Percentiles rank a stretch among this genome's conserved stretches.
Conservation (phyloP, 2,797 vertebrate species). For the Anolis apletophallus region DNA sequence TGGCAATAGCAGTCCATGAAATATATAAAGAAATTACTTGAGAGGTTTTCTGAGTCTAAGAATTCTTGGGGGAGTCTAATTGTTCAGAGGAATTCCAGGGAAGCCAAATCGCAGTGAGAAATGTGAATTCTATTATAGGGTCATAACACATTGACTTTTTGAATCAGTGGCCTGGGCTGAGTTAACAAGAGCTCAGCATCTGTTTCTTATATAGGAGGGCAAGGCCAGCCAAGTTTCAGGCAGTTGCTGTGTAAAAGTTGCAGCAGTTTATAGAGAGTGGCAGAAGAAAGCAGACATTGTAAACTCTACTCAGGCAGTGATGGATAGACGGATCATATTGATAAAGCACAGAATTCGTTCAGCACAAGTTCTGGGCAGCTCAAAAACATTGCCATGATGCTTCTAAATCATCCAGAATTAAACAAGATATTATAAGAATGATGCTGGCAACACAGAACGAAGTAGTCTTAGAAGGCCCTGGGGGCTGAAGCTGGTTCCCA, state of each 20-base stretch:
- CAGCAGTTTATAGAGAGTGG: neutral
- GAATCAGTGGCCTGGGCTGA: constrained; percentile 5
- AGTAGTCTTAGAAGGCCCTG: neutral
- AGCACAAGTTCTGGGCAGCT: neutral
- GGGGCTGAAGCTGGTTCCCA: neutral
- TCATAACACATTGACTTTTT: neutral
- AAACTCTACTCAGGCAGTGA: neutral
- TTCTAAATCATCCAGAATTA: neutral
- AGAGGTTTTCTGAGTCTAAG: neutral
- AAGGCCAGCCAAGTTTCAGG: constrained; percentile 11
- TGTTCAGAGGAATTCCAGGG: constrained; percentile 30
- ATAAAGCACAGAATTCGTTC: neutral
- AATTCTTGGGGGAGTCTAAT: neutral
- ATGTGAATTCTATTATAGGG: constrained; percentile 16
- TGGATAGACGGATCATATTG: neutral
- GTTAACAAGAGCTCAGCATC: constrained; percentile 10
- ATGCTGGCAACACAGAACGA: neutral
- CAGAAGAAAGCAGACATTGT: constrained; percentile 15
- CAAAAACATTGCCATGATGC: neutral
- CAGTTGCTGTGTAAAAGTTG: constrained; percentile 5
- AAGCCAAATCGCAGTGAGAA: constrained; percentile 1
- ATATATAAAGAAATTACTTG: neutral
- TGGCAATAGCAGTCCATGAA: neutral
- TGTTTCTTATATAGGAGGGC: constrained; percentile 20
- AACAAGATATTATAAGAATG: neutral